phyloP scores from a whole-genome alignment of 35 echinoderm and acorn worm genomes.

The Apostichopus californicus region DNA sequence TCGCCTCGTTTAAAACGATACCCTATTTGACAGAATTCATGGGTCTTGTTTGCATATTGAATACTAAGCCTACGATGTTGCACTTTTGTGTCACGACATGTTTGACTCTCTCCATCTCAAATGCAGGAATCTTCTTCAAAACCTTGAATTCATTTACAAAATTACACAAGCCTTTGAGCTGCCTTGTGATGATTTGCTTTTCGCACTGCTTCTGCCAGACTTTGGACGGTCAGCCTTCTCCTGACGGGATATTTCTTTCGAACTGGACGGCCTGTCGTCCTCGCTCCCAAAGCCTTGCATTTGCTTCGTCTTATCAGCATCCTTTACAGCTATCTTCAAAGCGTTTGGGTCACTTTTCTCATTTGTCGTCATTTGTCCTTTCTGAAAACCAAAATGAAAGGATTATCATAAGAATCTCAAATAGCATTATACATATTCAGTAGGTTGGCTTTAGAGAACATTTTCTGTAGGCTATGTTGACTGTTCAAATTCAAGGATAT shows the following conservation, averaged over 20 bases:
- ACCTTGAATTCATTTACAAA: background rate
- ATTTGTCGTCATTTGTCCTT: constrained; percentile 82
- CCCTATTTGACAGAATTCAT: too few species aligned
- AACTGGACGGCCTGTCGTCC: constrained; percentile 21
- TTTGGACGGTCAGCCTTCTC: background rate
- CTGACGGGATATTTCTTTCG: constrained; percentile 28
- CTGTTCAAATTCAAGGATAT: too few species aligned
- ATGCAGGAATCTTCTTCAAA: too few species aligned
- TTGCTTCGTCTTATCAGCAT: constrained; percentile 80
- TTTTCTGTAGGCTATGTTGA: too few species aligned
- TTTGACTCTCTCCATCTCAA: too few species aligned
- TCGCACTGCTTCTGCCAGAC: constrained; percentile 17
- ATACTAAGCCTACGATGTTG: too few species aligned
- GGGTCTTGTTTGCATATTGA: too few species aligned
- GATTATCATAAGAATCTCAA: background rate
- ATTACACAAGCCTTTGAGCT: constrained; percentile 49
- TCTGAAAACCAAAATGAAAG: constrained; percentile 37
- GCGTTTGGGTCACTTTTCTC: constrained; percentile 92
- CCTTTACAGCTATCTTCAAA: constrained; percentile 81
- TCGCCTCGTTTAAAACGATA: too few species aligned
- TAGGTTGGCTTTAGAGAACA: too few species aligned
- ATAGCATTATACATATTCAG: too few species aligned
- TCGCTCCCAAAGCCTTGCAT: constrained; percentile 16
- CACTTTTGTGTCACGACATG: too few species aligned
- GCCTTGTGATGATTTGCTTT: background rate